Evolutionary conservation across 2,888 invertebrate species (phyloP).

Genomic region (Antitype chi): DNA sequence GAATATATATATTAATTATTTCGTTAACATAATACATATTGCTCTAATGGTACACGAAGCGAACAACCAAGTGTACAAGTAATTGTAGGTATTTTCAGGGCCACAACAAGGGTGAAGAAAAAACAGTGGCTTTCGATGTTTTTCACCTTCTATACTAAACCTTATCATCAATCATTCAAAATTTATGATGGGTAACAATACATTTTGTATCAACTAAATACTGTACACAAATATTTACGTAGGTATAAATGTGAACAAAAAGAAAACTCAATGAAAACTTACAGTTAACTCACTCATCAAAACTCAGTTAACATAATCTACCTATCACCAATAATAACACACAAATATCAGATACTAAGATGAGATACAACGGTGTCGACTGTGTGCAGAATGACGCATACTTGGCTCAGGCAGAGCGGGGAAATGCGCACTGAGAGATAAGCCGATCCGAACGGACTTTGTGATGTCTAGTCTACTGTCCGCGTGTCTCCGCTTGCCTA

Average conservation of each 20-base stretch:
- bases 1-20: background rate
- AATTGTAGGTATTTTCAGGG: no score
- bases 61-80: background rate
- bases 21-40: background rate
- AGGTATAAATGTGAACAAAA: no score
- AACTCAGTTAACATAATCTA: slow-evolving; percentile 2
- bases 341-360: slow-evolving; percentile 69
- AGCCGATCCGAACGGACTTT: slow-evolving; percentile 89
- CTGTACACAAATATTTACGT: no score
- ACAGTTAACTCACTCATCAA: background rate
- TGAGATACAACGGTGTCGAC: slow-evolving; percentile 71
- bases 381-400: slow-evolving; percentile 82
- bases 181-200: background rate
- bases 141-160: background rate
- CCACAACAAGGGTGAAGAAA: background rate
- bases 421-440: slow-evolving; percentile 89
- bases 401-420: slow-evolving; percentile 83
- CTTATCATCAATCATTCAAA: background rate
- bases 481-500: slow-evolving; percentile 82
- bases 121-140: background rate
- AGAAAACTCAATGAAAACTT: no score
- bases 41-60: background rate
- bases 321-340: slow-evolving; percentile 40
- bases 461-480: slow-evolving; percentile 89
- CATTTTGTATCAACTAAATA: no score